Evolutionary conservation across 2,888 invertebrate species (phyloP).

Genomic region (Lamproptera curius): DNA sequence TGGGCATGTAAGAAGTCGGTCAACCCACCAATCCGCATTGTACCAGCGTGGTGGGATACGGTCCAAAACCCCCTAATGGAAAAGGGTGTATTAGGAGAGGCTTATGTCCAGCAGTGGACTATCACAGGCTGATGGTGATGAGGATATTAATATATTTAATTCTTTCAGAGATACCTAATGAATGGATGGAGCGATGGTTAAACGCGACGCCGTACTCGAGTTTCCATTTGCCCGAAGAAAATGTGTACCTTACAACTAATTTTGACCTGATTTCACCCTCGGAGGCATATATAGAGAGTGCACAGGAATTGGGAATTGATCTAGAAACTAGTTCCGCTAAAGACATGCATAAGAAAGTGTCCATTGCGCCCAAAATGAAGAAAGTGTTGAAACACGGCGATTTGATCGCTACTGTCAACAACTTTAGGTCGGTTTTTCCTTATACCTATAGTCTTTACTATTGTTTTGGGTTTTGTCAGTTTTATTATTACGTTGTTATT

Average conservation of each 20-base stretch:
- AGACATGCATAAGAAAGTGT: slow-evolving; percentile 52
- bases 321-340: slow-evolving; percentile 43
- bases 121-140: no score
- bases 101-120: no score
- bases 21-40: no score
- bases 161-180: slow-evolving; percentile 80
- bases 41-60: no score
- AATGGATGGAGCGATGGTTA: slow-evolving; percentile 82
- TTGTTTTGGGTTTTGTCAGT: no score
- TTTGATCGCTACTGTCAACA: slow-evolving; percentile 59
- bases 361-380: slow-evolving; percentile 25
- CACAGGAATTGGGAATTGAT: slow-evolving; percentile 45
- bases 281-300: slow-evolving; percentile 45
- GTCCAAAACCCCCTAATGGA: no score
- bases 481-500: no score
- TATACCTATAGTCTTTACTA: no score
- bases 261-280: slow-evolving; percentile 79
- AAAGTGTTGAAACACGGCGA: slow-evolving; percentile 47
- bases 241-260: slow-evolving; percentile 85
- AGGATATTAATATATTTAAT: no score
- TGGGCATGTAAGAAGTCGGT: no score
- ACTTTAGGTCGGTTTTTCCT: slow-evolving; percentile 50
- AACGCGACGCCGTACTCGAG: slow-evolving; percentile 72
- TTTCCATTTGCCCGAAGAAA: slow-evolving; percentile 84
- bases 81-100: no score